phyloP scores from a whole-genome alignment of 2,888 invertebrate genomes.

The Prosopocoilus inquinatus region DNA sequence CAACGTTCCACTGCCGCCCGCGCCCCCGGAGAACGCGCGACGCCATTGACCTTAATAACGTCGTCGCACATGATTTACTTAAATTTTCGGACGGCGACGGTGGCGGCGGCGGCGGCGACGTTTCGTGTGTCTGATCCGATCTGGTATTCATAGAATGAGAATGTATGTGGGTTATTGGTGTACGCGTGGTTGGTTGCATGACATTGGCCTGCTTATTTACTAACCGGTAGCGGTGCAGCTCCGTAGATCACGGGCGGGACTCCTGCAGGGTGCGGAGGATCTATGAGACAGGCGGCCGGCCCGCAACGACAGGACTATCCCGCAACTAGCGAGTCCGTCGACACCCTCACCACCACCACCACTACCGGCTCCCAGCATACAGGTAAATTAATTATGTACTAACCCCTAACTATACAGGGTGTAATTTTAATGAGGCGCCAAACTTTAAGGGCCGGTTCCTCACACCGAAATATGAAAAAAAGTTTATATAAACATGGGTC shows the following conservation, averaged over 20 bases:
- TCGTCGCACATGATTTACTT: too few relatives aligned
- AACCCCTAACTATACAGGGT: too few relatives aligned
- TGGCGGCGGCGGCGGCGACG: too few relatives aligned
- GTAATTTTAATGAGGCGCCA: too few relatives aligned
- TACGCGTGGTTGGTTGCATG: not conserved
- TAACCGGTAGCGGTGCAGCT: constrained; percentile 35
- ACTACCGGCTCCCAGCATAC: constrained; percentile 47
- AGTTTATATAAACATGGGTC: too few relatives aligned
- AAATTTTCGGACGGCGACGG: too few relatives aligned
- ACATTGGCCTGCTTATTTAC: constrained; percentile 9
- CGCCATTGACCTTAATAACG: too few relatives aligned
- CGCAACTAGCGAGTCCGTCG: constrained; percentile 43
- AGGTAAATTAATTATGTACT: constrained; percentile 33
- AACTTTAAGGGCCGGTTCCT: too few relatives aligned
- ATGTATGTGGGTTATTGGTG: not conserved
- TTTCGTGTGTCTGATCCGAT: not conserved
- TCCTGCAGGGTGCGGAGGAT: constrained; percentile 38
- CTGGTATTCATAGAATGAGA: not conserved
- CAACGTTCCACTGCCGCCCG: too few relatives aligned
- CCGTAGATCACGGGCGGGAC: constrained; percentile 38
- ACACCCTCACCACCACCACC: constrained; percentile 42
- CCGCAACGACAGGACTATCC: constrained; percentile 41
- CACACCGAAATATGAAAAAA: too few relatives aligned
- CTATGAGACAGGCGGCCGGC: constrained; percentile 45
- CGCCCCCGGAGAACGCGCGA: too few relatives aligned